These are phyloP conservation scores for Oriolus oriolus DNA, from an alignment of 2,113 vertebrate species.

Conservation along the genomic window DNA sequence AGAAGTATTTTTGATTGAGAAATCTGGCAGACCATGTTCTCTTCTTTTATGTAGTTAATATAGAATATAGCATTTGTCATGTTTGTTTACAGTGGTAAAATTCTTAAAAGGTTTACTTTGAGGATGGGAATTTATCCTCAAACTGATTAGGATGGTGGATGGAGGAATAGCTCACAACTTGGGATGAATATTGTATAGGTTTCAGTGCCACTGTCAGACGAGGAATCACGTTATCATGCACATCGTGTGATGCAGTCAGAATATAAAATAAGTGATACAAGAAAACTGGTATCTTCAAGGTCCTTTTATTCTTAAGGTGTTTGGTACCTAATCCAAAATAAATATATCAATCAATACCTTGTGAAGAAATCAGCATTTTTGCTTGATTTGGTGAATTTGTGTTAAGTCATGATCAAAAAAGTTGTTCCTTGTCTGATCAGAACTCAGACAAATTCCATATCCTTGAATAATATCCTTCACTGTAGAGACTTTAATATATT, in stretches of 20 bases:
- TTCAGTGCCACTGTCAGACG: background rate
- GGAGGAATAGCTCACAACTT: background rate
- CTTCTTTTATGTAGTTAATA: background rate
- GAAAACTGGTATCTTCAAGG: background rate
- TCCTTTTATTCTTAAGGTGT: background rate
- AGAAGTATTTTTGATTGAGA: conserved; percentile 40
- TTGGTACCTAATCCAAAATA: background rate
- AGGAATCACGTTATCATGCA: background rate
- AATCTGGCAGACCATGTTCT: background rate
- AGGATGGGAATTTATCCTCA: background rate
- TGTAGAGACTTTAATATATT: background rate
- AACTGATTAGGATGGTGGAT: background rate
- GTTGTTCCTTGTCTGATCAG: too few species aligned
- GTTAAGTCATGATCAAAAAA: background rate
- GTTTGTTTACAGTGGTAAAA: conserved; percentile 13
- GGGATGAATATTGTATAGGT: background rate
- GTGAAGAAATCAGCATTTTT: background rate
- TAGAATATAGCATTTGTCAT: background rate
- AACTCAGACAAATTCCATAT: background rate
- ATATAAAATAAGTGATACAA: background rate
- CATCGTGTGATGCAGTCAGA: background rate
- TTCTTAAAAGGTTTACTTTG: background rate
- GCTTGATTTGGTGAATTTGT: background rate
- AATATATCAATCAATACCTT: background rate
- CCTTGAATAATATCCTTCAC: background rate